These are phyloP conservation scores for Chrosomus eos DNA, from an alignment of 2,797 vertebrate genomes.

Conservation along the genomic window DNA sequence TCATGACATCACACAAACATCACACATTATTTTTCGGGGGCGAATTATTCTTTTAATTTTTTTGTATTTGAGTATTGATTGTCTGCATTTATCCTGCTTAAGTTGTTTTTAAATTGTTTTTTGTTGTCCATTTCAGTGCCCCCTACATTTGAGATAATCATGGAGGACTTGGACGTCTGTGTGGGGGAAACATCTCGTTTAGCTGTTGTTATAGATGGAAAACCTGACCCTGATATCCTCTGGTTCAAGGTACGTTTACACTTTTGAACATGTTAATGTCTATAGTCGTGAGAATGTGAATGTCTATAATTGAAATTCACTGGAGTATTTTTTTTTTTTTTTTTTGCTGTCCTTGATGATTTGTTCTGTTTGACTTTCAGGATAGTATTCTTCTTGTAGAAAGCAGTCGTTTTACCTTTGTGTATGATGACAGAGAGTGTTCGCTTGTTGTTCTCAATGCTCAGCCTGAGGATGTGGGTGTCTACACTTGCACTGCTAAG, in stretches of 20 bases:
- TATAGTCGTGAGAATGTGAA: neutral
- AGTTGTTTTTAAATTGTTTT: neutral
- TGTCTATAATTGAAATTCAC: neutral
- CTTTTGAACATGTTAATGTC: neutral
- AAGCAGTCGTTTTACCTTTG: slow-evolving; percentile 89
- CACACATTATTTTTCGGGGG: neutral
- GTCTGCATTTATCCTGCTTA: neutral
- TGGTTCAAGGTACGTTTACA: slow-evolving; percentile 89
- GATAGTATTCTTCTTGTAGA: slow-evolving; percentile 85
- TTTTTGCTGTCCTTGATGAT: neutral
- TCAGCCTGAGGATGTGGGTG: slow-evolving; percentile 80
- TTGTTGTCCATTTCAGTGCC: slow-evolving; percentile 74
- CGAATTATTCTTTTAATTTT: neutral
- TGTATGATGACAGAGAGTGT: slow-evolving; percentile 93
- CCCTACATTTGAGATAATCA: slow-evolving; percentile 94
- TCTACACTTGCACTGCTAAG: slow-evolving; percentile 90
- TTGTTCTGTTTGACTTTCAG: slow-evolving; percentile 68
- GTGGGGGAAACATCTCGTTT: slow-evolving; percentile 86
- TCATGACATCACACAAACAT: neutral
- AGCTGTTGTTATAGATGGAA: slow-evolving; percentile 90
- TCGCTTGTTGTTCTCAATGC: slow-evolving; percentile 90
- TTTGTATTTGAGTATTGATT: neutral
- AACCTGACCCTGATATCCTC: slow-evolving; percentile 89
- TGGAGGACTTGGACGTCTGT: slow-evolving; percentile 92
- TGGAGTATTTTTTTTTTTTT: too few relatives aligned